Evolutionary conservation across 2,113 vertebrate species (phyloP).

Genomic region (Amia ocellicauda): DNA sequence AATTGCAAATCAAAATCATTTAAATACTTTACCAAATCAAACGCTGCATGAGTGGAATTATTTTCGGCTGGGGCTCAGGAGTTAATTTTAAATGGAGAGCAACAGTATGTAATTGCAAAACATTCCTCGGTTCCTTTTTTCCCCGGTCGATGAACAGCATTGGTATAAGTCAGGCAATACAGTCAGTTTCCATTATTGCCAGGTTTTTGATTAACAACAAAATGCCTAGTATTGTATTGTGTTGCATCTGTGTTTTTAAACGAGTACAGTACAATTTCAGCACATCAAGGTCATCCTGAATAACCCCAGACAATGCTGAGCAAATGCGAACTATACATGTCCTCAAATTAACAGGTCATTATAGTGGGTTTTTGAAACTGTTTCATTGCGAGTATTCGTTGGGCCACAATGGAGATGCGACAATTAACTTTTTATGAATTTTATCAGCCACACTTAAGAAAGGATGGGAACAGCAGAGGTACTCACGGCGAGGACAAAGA

Average conservation of each 20-base stretch:
- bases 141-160: no score
- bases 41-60: no score
- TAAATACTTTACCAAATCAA: no score
- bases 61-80: no score
- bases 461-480: background rate
- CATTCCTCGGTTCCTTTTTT: no score
- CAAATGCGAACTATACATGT: background rate
- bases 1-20: no score
- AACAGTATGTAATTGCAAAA: no score
- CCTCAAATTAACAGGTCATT: background rate
- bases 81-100: no score
- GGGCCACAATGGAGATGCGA: background rate
- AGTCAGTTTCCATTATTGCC: background rate
- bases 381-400: background rate
- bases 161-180: background rate
- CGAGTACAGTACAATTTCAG: background rate
- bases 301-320: no score
- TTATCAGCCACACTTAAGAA: background rate
- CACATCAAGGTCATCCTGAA: background rate
- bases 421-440: background rate
- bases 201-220: background rate
- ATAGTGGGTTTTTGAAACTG: background rate
- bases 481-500: conserved; percentile 77
- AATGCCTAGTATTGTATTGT: background rate
- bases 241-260: background rate